These are phyloP conservation scores for Osmerus eperlanus DNA, from an alignment of 2,113 vertebrate species.

Conservation along the genomic window DNA sequence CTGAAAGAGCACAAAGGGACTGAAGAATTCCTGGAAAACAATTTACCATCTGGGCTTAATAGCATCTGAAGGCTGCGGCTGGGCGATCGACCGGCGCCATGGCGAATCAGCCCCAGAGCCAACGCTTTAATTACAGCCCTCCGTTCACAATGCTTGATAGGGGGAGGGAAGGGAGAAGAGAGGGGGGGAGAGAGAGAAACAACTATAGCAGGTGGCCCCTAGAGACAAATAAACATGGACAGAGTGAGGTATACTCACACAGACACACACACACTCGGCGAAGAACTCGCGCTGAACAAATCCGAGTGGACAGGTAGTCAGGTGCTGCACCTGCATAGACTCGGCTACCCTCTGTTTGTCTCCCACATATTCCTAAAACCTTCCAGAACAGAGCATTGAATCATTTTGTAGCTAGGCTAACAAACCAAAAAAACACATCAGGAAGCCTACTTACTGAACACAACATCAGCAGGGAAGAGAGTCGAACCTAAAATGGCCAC, in stretches of 20 bases:
- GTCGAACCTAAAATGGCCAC: too few relatives aligned
- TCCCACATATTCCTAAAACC: background rate
- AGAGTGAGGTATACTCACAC: background rate
- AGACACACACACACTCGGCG: conserved; percentile 10
- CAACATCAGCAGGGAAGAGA: too few relatives aligned
- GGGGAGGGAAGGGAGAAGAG: background rate
- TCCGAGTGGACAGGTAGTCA: background rate
- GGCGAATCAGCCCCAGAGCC: conserved; percentile 20
- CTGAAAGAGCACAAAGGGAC: conserved; percentile 20
- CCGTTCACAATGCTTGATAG: background rate
- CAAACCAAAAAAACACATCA: too few relatives aligned
- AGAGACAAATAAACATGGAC: background rate
- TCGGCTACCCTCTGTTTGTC: background rate
- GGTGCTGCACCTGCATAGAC: background rate
- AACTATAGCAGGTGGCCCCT: conserved; percentile 7
- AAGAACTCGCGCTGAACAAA: background rate
- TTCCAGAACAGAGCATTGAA: background rate
- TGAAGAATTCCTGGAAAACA: conserved; percentile 40
- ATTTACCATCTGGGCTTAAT: conserved; percentile 57
- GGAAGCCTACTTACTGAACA: too few relatives aligned
- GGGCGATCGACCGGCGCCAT: conserved; percentile 22
- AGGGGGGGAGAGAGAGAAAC: conserved; percentile 11
- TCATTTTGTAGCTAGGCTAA: too few relatives aligned
- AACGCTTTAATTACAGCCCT: conserved; percentile 42
- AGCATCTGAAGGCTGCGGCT: conserved; percentile 33